phyloP scores from a whole-genome alignment of 2,797 vertebrate genomes.

The Champsocephalus gunnari region DNA sequence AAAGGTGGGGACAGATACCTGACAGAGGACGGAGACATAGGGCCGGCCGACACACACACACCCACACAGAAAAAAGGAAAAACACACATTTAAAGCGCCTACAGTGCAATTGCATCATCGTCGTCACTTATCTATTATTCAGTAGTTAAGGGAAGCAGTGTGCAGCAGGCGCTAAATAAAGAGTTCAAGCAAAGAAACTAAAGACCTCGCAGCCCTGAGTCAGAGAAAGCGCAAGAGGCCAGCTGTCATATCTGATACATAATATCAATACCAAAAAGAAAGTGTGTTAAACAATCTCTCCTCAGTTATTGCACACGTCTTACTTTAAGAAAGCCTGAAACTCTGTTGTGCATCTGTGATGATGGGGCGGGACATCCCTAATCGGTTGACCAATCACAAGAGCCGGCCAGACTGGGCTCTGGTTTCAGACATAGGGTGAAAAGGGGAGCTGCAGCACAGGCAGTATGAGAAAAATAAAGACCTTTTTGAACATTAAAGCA shows the following conservation, averaged over 20 bases:
- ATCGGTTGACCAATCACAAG: too few species aligned
- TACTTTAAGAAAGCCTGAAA: too few species aligned
- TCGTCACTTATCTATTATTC: slow-evolving; percentile 75
- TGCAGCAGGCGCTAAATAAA: slow-evolving; percentile 65
- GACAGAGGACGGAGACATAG: slow-evolving; percentile 25
- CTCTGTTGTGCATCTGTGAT: too few species aligned
- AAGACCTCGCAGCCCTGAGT: slow-evolving; percentile 37
- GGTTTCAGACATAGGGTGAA: too few species aligned
- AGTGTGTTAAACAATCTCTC: slow-evolving; percentile 1
- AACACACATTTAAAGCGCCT: slow-evolving; percentile 63
- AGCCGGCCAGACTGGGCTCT: too few species aligned
- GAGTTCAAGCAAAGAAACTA: slow-evolving; percentile 49
- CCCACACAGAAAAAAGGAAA: slow-evolving; percentile 24
- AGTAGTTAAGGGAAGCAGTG: slow-evolving; percentile 61
- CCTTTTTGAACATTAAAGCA: too few species aligned
- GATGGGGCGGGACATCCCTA: too few species aligned
- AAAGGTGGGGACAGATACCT: slow-evolving; percentile 34
- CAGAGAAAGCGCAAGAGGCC: background rate
- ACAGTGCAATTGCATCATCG: slow-evolving; percentile 67
- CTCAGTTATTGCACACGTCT: too few species aligned
- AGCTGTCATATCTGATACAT: background rate
- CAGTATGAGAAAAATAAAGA: too few species aligned
- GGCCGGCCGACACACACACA: slow-evolving; percentile 9
- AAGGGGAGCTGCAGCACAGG: too few species aligned
- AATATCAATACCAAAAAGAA: background rate